Base-by-base conservation (phyloP, 2,797 vertebrate species). In the Aphelocoma californica region DNA sequence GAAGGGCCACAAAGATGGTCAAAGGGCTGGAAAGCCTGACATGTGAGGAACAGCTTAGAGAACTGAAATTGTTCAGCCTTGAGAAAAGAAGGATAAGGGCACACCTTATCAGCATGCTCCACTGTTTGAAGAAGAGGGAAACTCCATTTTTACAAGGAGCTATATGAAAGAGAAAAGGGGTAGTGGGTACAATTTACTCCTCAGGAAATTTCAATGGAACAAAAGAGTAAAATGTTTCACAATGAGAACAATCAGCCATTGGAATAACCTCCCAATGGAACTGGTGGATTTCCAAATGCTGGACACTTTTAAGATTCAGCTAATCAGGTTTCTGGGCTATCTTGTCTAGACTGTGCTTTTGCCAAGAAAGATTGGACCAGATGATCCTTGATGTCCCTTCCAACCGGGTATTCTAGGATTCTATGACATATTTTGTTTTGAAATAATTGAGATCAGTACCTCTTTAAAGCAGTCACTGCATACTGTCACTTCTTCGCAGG, bases 81-180 rank as follows among this genome's bases (percentile, higher is more conserved):
- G 32, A 50, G 36, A 36, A 44, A 25, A 34, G 32, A 44, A 62
- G 6, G 3, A 12, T 29, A 25, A 50, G 19, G 4, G 5, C 11
- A 56, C 13, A 18, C 23, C 13, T 36, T 36, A 29, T 24, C 23
- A 69, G 9, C 14, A 21, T n/a, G 4, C 8, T 69, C 16, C 11
- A 7, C 24, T 56, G 6, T 75, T 62, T 56, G 20, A 56, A 56
- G 21, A 47, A 54, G 42, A 48, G 13, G 8, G 1, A 75, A 82
- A n/a, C 5, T 36, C 25, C 12, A 3, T 25, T 75, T 56, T 48
- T 28, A 8, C 0, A 0, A 69, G 8, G 13, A 50, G 23, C 7
- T 24, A 56, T 6, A 13, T n/a, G 42, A 62, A 69, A 75, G 9
- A 62, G 6, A 44, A 3, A 24, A 56, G 16, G 1, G 6, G 4